Evolutionary conservation across 2,888 invertebrate genomes (phyloP), one percentile per base, ranked within the genome.

Genomic region (Drosophila mayaguana): DNA sequence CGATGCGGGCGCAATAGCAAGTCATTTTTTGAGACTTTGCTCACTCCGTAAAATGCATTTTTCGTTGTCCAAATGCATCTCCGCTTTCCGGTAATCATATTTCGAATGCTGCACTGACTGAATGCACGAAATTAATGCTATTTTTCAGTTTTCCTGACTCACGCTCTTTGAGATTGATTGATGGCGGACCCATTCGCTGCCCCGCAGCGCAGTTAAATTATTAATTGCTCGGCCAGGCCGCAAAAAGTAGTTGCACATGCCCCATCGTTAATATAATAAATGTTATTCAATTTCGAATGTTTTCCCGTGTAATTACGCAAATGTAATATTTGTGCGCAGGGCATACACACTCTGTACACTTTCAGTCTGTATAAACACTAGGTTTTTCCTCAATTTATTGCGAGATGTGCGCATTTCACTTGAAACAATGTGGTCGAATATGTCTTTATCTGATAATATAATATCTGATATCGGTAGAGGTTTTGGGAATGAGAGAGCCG

Each of bases 101-200:
- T 68, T 65, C 80, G 80, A 81, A 83, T 83, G 75, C 80, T 75
- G 71, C 70, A 70, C 48, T 55, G 46, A 60, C 51, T 53, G 54
- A 64, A 81, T 69, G 14, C 36, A n/a, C 16, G 22, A 38, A 46
- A 60, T 55, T 40, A 61, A 67, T 66, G 38, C 61, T 40, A 22
- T 67, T 55, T 55, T 38, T 43, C 28, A 2, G 14, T 28, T 36
- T 28, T 61, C 36, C n/a, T 12, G 14, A 25, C 20, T 20, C 12
- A 18, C 22, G 14, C 28, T 34, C 36, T 57, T 46, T n/a, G 28
- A 6, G 43, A 60, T 53, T 71, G 56, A 59, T 50, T 63, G 55
- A 72, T 59, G 59, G 36, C 67, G 34, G 65, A 11, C 22, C 16
- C 65, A 34, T 55, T 12, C 42, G 34, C 14, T 22, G n/a, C 36